Evolutionary conservation across 1,140 invertebrate species (phyloP).

Genomic region (Lepidurus apus): DNA sequence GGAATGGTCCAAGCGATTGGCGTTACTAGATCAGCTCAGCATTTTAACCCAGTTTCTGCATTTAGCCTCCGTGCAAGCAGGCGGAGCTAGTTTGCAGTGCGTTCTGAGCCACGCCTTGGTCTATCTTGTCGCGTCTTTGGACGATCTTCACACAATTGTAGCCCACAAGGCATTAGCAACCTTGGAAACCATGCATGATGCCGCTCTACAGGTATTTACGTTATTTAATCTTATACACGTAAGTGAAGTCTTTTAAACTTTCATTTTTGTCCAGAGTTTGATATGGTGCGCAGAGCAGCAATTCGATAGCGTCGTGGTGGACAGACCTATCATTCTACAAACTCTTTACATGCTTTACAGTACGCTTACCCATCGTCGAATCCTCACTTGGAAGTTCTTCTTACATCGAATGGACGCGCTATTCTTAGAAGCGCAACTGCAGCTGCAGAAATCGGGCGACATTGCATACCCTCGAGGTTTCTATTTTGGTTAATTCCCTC

Average conservation of each 20-base stretch:
- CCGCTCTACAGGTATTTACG: slow-evolving; percentile 60
- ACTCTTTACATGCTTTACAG: slow-evolving; percentile 91
- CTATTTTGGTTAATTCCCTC: slow-evolving; percentile 26
- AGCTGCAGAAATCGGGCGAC: slow-evolving; percentile 71
- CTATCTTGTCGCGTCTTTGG: slow-evolving; percentile 90
- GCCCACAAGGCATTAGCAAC: slow-evolving; percentile 88
- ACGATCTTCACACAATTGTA: slow-evolving; percentile 90
- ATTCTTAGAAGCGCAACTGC: slow-evolving; percentile 90
- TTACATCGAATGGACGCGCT: slow-evolving; percentile 92
- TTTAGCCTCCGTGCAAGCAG: slow-evolving; percentile 72
- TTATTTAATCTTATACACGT: slow-evolving; percentile 28
- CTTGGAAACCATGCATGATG: slow-evolving; percentile 88
- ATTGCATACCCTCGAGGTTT: slow-evolving; percentile 74
- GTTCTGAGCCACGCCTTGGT: slow-evolving; percentile 93
- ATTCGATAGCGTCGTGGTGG: slow-evolving; percentile 90
- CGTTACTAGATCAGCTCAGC: slow-evolving; percentile 81
- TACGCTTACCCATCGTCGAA: slow-evolving; percentile 67
- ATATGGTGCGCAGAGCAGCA: slow-evolving; percentile 84
- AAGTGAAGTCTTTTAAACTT: background rate
- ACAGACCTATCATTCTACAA: slow-evolving; percentile 95
- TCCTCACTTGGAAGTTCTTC: slow-evolving; percentile 97
- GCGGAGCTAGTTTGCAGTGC: slow-evolving; percentile 74
- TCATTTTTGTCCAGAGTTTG: slow-evolving; percentile 57
- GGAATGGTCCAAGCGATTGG: slow-evolving; percentile 83
- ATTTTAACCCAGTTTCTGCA: slow-evolving; percentile 90